Conservation (phyloP, 2,797 vertebrate species). For the Hyperoplus immaculatus region DNA sequence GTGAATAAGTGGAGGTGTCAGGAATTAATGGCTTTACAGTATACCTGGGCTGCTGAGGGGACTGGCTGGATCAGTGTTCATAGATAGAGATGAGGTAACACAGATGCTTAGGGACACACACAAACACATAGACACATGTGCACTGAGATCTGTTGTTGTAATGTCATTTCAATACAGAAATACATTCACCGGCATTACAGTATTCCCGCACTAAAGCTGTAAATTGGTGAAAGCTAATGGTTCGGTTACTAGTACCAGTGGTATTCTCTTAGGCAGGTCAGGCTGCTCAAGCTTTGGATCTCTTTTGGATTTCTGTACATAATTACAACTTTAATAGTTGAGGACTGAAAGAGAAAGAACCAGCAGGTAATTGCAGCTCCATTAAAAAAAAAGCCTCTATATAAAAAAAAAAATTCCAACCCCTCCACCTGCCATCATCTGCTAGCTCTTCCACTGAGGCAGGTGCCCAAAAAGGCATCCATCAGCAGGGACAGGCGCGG, state of each 20-base stretch:
- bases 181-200: background rate
- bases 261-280: background rate
- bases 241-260: background rate
- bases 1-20: slow-evolving; percentile 48
- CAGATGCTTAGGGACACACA: slow-evolving; percentile 3
- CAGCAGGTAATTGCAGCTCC: slow-evolving; percentile 2
- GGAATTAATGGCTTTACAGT: slow-evolving; percentile 38
- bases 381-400: slow-evolving; percentile 24
- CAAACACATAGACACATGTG: slow-evolving; percentile 2
- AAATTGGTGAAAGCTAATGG: too few relatives aligned
- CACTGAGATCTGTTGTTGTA: background rate
- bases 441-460: slow-evolving; percentile 54
- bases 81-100: slow-evolving; percentile 16
- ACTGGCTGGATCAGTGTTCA: slow-evolving; percentile 15
- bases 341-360: slow-evolving; percentile 22
- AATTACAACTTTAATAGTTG: background rate
- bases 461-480: slow-evolving; percentile 60
- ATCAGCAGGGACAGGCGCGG: slow-evolving; percentile 61
- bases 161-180: background rate
- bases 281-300: background rate
- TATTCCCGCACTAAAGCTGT: background rate
- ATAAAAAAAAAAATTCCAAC: slow-evolving; percentile 28
- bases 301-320: background rate
- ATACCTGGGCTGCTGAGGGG: background rate
- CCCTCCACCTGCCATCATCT: slow-evolving; percentile 54